Percentiles rank a stretch among this genome's conserved stretches.
phyloP scores from a whole-genome alignment of 2,797 vertebrate genomes.

The Bradypodion pumilum region DNA sequence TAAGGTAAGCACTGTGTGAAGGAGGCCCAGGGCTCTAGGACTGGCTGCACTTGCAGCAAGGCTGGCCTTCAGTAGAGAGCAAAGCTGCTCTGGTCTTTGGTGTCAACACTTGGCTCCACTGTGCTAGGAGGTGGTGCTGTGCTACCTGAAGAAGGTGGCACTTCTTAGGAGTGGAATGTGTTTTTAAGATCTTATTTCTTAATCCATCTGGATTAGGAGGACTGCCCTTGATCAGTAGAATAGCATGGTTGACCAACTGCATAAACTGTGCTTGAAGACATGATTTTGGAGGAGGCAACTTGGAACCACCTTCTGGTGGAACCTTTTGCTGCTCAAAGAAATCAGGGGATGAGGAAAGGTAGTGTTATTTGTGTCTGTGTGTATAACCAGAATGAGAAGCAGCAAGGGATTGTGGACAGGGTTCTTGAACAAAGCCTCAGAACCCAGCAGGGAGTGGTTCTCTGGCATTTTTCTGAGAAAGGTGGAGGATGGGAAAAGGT shows the following conservation, averaged over 20 bases:
- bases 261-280: background rate
- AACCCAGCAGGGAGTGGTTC: background rate
- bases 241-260: background rate
- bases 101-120: background rate
- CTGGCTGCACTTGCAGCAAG: background rate
- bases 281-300: too few relatives aligned
- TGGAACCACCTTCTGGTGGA: background rate
- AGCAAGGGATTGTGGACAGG: constrained; percentile 5
- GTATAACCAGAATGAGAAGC: background rate
- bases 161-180: background rate
- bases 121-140: background rate
- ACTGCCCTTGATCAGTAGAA: background rate
- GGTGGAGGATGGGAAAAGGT: background rate
- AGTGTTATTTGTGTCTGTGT: background rate
- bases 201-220: background rate
- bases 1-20: constrained; percentile 88
- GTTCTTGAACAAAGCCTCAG: background rate
- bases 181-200: background rate
- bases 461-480: background rate
- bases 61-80: background rate
- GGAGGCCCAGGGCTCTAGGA: background rate
- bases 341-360: background rate
- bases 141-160: background rate
- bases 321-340: background rate
- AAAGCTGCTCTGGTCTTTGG: too few relatives aligned